Base-by-base conservation (phyloP, 2,113 vertebrate genomes). In the Hyla sarda region DNA sequence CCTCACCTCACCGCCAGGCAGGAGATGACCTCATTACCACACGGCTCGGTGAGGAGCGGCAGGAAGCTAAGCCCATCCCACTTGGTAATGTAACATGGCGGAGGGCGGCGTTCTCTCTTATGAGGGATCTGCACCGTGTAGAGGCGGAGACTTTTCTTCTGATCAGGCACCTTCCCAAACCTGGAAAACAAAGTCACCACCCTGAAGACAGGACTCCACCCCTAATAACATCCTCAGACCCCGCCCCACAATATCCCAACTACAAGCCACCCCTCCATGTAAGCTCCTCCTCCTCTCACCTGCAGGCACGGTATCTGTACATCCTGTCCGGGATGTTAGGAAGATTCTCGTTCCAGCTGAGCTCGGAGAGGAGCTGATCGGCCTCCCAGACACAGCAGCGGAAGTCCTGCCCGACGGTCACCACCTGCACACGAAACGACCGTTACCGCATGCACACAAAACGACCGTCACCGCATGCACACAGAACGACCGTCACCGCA, bases 121-220 rank as follows among this genome's bases (percentile, higher is more conserved):
- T 99, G 95, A 8, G 98, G 98, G 85, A 99, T 97, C 93, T 99
- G 98, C 54, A 97, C 96, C 0, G 98, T 99, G 92, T 98, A 99
- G 62, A 99, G 95, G 74, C 97, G 93, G 82, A 96, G 90, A 0
- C 91, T 91, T 0, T 94, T 91, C 0, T 95, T 93, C 25, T 95
- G 93, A 90, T 98, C 98, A 79, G 96, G 96, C 72, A 98, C 96
- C 0, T 90, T 91, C 76, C 96, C 97, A 30, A 97, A 99, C 92
- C 98, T 99, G 34, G 9, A 65, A n/a, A 62, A 9, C 13, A 62
- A 3, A 28, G 25, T 28, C 58, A 28, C 25, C 41, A 8, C 41
- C 41, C 3, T 41, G 41, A 41, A 41, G 41, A 41, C 41, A 41
- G 41, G 8, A 8, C 41, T 41, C 41, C 41, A 41, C 41, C 41